Conservation (phyloP, 1,140 invertebrate species). For the Eciton burchellii region DNA sequence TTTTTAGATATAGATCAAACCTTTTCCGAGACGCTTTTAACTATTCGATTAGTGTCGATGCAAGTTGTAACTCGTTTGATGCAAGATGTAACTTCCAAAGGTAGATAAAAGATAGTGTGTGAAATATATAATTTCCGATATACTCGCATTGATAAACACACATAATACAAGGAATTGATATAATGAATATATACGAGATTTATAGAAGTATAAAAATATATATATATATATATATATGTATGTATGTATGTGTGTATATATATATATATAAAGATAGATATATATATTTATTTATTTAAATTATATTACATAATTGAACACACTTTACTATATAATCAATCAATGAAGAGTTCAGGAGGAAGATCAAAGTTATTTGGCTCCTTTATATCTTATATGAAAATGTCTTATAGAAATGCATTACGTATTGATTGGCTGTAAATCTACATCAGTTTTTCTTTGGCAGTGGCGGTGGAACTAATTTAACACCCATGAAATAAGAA, state of each 20-base stretch:
- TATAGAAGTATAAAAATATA: slow-evolving; percentile 51
- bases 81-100: neutral
- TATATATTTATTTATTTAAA: slow-evolving; percentile 54
- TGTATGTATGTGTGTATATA: slow-evolving; percentile 38
- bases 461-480: slow-evolving; percentile 85
- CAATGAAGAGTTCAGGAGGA: slow-evolving; percentile 29
- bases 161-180: slow-evolving; percentile 17
- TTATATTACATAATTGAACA: slow-evolving; percentile 50
- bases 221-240: slow-evolving; percentile 46
- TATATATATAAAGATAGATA: slow-evolving; percentile 50
- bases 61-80: slow-evolving; percentile 7
- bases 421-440: slow-evolving; percentile 4
- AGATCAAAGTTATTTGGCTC: slow-evolving; percentile 9
- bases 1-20: neutral
- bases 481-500: slow-evolving; percentile 92
- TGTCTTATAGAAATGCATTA: slow-evolving; percentile 52
- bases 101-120: slow-evolving; percentile 20
- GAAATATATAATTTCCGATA: slow-evolving; percentile 15
- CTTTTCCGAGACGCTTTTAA: slow-evolving; percentile 8
- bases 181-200: slow-evolving; percentile 35
- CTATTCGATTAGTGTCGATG: neutral
- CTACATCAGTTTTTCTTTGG: slow-evolving; percentile 81
- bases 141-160: neutral
- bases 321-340: neutral
- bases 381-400: slow-evolving; percentile 33